Evolutionary conservation across 2,113 vertebrate species (phyloP).

Genomic region (Aplodontia rufa): DNA sequence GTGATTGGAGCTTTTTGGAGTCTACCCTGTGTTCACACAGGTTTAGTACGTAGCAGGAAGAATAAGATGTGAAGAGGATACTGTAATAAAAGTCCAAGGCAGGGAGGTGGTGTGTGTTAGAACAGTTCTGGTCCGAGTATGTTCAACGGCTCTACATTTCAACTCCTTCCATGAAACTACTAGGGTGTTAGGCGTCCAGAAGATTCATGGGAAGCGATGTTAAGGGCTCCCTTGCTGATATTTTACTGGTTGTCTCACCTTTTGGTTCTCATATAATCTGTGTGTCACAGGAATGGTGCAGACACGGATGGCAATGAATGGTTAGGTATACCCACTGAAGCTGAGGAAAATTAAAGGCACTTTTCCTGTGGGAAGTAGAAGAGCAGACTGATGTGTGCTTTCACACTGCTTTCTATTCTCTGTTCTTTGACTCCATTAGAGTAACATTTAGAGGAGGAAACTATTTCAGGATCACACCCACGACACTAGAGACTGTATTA

Average conservation of each 20-base stretch:
- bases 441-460: constrained; percentile 32
- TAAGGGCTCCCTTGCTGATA: background rate
- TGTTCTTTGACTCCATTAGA: constrained; percentile 30
- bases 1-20: background rate
- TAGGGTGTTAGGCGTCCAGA: background rate
- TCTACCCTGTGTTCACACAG: background rate
- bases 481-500: background rate
- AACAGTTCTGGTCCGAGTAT: background rate
- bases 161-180: background rate
- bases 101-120: no score
- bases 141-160: background rate
- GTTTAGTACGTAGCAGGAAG: background rate
- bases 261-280: background rate
- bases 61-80: background rate
- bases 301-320: background rate
- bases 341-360: background rate
- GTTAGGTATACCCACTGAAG: background rate
- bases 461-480: constrained; percentile 52
- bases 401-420: constrained; percentile 12
- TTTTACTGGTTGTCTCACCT: background rate
- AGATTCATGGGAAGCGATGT: background rate
- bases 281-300: background rate
- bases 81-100: background rate
- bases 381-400: background rate
- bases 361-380: constrained; percentile 18